phyloP scores from a whole-genome alignment of 2,888 invertebrate genomes.

The Lymantria monacha region DNA sequence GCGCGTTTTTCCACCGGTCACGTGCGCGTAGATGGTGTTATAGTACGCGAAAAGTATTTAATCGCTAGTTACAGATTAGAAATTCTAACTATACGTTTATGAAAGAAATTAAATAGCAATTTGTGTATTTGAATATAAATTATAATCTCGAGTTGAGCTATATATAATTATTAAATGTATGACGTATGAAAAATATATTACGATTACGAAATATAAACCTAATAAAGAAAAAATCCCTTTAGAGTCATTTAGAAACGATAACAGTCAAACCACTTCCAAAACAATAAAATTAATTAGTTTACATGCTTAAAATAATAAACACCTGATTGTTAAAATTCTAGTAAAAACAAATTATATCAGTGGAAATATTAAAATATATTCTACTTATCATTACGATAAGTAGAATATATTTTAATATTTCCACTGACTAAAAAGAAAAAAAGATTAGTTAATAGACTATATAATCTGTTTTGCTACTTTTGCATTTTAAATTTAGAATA shows the following conservation, averaged over 20 bases:
- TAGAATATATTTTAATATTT: no score
- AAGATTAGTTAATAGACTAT: no score
- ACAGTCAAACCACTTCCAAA: slow-evolving; percentile 1
- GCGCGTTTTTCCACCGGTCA: slow-evolving; percentile 50
- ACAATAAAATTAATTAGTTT: neutral
- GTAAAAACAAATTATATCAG: no score
- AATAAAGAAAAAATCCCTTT: neutral
- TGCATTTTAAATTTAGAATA: no score
- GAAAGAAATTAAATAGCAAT: neutral
- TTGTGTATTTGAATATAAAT: no score
- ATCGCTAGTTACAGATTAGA: neutral
- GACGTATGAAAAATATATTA: neutral
- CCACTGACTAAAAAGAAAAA: no score
- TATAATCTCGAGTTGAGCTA: neutral
- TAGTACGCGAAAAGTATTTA: slow-evolving; percentile 12
- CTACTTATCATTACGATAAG: no score
- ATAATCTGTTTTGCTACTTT: no score
- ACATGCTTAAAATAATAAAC: neutral
- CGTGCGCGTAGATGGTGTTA: slow-evolving; percentile 45
- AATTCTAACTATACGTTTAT: neutral
- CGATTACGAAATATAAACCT: neutral
- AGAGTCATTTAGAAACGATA: neutral
- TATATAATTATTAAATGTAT: neutral
- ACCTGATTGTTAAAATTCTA: no score
- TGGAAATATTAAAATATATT: no score